These are phyloP conservation scores for Notiomystis cincta DNA, from an alignment of 2,113 vertebrate genomes.

Conservation along the genomic window DNA sequence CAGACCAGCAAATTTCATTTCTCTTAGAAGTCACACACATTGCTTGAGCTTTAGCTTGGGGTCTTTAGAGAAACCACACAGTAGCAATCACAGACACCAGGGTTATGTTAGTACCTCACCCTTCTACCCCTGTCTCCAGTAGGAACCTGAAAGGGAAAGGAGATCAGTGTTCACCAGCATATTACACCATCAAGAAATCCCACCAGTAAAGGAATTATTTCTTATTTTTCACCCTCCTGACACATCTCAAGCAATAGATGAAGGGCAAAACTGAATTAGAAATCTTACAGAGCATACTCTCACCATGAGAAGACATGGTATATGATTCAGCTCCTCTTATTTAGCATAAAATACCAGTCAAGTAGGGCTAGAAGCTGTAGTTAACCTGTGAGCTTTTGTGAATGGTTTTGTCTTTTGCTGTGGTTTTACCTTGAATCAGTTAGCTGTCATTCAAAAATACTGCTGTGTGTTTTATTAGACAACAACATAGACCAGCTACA, in stretches of 20 bases:
- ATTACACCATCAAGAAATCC: background rate
- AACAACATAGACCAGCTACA: background rate
- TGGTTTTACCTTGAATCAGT: background rate
- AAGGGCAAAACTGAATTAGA: background rate
- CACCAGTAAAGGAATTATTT: background rate
- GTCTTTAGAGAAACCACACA: background rate
- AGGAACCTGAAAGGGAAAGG: background rate
- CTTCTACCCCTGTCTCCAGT: background rate
- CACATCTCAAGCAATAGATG: background rate
- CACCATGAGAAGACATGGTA: background rate
- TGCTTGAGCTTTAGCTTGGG: background rate
- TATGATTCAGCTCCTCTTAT: background rate
- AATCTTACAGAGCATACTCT: background rate
- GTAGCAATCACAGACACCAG: background rate
- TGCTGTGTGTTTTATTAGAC: background rate
- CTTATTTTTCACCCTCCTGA: background rate
- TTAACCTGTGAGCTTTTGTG: background rate
- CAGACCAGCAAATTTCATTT: background rate
- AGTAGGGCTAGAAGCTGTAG: background rate
- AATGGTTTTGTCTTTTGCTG: background rate
- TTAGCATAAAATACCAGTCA: background rate
- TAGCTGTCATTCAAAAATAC: background rate
- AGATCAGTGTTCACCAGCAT: background rate
- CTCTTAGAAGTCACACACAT: background rate
- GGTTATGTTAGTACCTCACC: background rate